Base-by-base conservation (phyloP, 2,888 invertebrate species). In the Ligdia adustata region DNA sequence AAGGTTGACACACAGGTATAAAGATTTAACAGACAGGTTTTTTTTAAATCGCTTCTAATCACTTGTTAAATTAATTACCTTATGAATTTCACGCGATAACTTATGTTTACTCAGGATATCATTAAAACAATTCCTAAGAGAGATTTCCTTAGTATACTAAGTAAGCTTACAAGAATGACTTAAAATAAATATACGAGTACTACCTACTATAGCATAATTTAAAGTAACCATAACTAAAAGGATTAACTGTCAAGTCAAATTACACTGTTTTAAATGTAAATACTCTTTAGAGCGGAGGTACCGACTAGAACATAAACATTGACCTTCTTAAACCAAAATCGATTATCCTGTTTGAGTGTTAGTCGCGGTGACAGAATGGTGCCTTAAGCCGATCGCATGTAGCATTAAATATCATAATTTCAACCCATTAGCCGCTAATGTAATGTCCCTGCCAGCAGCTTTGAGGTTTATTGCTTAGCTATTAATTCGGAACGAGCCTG, bases 341-440 rank as follows among this genome's bases (percentile, higher is more conserved):
- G 26, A 39, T 43, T 33, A 51, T 34, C 33, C 20, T 16, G 38
- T 41, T 26, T 26, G 12, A 48, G 22, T 61, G 64, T 55, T 35
- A 43, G 41, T 56, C 62, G 64, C 55, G 32, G 46, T 57, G 62
- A 61, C 56, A 73, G 60, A 62, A 77, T 71, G 55, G 67, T 53
- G 58, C 66, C 75, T 80, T 83, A 82, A 81, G 57, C 53, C 68
- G 56, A 63, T 76, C 69, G 77, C 79, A 69, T 81, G 77, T 73
- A 78, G 82, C 75, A 74, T 86, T 87, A 85, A 88, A 88, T 87
- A 88, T 88, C 87, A 88, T 88, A 89, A 88, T 89, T 84, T 81
- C 76, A 80, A 72, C 70, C 88, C 83, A 86, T 88, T 88, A 88
- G 82, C 62, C 72, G 78, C 70, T 84, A 82, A 86, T 82, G 81